Conservation (phyloP, 1,140 invertebrate genomes). For the Drosophila nannoptera region DNA sequence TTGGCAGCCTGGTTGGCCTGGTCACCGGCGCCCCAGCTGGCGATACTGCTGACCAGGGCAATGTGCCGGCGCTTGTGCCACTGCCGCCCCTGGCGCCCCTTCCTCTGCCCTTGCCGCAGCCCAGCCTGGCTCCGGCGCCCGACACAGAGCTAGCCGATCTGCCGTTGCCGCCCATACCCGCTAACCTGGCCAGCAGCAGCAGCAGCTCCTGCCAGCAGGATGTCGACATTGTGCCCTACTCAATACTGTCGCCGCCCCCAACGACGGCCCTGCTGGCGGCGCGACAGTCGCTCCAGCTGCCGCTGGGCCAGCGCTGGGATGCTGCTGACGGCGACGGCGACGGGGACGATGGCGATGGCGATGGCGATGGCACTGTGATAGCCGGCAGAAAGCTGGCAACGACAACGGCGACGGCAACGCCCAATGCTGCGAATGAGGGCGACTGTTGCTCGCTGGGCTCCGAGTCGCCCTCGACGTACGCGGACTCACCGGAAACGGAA, state of each 20-base stretch:
- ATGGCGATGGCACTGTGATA: slow-evolving; percentile 53
- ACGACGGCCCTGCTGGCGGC: slow-evolving; percentile 26
- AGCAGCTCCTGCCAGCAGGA: slow-evolving; percentile 53
- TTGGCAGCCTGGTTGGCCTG: slow-evolving; percentile 59
- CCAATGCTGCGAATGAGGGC: slow-evolving; percentile 26
- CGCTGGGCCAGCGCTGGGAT: slow-evolving; percentile 57
- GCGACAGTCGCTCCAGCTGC: slow-evolving; percentile 59
- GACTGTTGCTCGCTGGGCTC: slow-evolving; percentile 53
- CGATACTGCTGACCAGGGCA: slow-evolving; percentile 57
- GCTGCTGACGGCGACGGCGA: background rate
- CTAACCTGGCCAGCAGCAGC: slow-evolving; percentile 31
- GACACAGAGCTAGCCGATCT: slow-evolving; percentile 71
- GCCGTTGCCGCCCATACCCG: slow-evolving; percentile 72
- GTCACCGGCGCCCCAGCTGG: slow-evolving; percentile 60
- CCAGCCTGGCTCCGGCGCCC: slow-evolving; percentile 22
- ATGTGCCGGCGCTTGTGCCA: slow-evolving; percentile 17
- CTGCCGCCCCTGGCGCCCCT: background rate
- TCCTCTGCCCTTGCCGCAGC: background rate
- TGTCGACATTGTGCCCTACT: slow-evolving; percentile 75
- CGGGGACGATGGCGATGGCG: background rate
- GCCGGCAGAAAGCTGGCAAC: slow-evolving; percentile 57
- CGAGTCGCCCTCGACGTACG: slow-evolving; percentile 59
- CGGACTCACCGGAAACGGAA: slow-evolving; percentile 81
- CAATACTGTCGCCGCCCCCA: slow-evolving; percentile 72
- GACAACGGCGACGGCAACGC: slow-evolving; percentile 23